Evolutionary conservation across 2,888 invertebrate species (phyloP).

Genomic region (Cybosia mesomella): DNA sequence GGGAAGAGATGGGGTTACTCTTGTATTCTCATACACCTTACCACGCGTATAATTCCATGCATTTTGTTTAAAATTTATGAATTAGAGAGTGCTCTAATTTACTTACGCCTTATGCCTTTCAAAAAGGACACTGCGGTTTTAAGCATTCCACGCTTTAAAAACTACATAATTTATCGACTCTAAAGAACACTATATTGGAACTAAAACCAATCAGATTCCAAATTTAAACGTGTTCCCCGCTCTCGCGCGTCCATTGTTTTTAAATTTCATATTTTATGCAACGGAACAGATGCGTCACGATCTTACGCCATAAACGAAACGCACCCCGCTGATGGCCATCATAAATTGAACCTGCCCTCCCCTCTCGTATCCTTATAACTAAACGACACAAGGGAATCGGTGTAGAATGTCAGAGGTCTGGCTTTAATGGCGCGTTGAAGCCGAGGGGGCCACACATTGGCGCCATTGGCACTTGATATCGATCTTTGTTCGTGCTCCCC

Average conservation of each 20-base stretch:
- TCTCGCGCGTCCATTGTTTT: constrained; percentile 65
- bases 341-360: constrained; percentile 61
- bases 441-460: constrained; percentile 77
- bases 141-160: background rate
- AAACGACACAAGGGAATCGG: constrained; percentile 59
- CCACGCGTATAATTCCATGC: background rate
- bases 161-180: constrained; percentile 16
- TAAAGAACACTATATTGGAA: constrained; percentile 29
- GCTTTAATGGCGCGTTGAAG: constrained; percentile 64
- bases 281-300: constrained; percentile 83
- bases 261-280: constrained; percentile 79
- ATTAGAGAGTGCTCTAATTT: background rate
- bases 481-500: constrained; percentile 82
- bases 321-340: constrained; percentile 71
- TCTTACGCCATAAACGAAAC: constrained; percentile 76
- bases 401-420: constrained; percentile 70
- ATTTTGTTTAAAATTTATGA: background rate
- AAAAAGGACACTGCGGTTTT: background rate
- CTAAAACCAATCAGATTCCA: constrained; percentile 38
- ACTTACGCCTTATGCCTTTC: background rate
- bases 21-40: background rate
- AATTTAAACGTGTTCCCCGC: constrained; percentile 44
- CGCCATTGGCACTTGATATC: constrained; percentile 82
- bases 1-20: constrained; percentile 1
- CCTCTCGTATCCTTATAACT: constrained; percentile 60